Evolutionary conservation across 92 coral and sea anemone species (phyloP).

Genomic region (Porites evermanni): DNA sequence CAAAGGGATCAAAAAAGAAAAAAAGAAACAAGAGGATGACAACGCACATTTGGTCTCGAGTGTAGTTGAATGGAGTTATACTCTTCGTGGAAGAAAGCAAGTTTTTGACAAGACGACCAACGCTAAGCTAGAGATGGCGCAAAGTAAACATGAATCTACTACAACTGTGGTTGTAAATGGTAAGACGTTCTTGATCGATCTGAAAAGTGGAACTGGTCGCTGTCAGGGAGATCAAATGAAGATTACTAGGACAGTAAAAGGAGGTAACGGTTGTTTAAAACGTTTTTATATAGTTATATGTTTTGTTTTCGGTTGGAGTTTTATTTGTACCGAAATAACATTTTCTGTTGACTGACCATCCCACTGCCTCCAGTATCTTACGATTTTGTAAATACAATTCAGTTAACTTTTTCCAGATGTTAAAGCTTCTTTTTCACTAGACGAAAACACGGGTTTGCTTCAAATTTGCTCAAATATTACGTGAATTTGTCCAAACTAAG

Average conservation of each 20-base stretch:
- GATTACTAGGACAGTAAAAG: neutral
- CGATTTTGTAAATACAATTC: too few species aligned
- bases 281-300: too few species aligned
- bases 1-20: constrained; percentile 20
- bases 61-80: constrained; percentile 52
- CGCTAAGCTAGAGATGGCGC: constrained; percentile 60
- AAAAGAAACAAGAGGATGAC: constrained; percentile 15
- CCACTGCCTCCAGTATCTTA: too few species aligned
- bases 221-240: constrained; percentile 12
- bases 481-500: too few species aligned
- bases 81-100: neutral
- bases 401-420: too few species aligned
- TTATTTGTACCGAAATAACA: too few species aligned
- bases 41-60: constrained; percentile 43
- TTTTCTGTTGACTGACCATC: too few species aligned
- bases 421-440: too few species aligned
- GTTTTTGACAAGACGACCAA: constrained; percentile 53
- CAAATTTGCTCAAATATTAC: too few species aligned
- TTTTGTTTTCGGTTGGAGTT: too few species aligned
- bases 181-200: constrained; percentile 47
- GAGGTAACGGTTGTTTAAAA: neutral
- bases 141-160: constrained; percentile 4
- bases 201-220: constrained; percentile 15
- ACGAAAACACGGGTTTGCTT: too few species aligned
- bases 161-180: constrained; percentile 17